These are phyloP conservation scores for Miniopterus natalensis DNA, from an alignment of 2,113 vertebrate species.

Conservation along the genomic window DNA sequence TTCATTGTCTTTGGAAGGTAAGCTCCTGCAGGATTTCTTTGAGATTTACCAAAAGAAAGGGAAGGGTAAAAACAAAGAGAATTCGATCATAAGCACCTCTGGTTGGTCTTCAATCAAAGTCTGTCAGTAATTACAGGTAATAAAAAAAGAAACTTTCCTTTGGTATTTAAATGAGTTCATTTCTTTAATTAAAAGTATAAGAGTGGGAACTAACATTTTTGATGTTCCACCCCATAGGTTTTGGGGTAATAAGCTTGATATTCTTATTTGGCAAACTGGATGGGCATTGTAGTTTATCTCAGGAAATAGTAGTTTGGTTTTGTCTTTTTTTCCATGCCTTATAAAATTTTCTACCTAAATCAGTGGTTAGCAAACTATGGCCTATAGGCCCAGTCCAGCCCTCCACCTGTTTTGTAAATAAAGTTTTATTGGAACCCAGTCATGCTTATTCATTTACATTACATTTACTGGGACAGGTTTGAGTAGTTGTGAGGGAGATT, in stretches of 20 bases:
- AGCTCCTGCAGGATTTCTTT: neutral
- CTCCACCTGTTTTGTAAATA: neutral
- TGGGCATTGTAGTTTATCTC: conserved; percentile 63
- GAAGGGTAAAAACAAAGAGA: conserved; percentile 19
- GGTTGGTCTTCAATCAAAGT: neutral
- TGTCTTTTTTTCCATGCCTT: neutral
- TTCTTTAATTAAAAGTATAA: neutral
- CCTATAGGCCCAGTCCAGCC: neutral
- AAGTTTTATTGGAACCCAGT: neutral
- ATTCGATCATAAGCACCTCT: neutral
- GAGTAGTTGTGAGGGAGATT: neutral
- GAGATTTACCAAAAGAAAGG: conserved; percentile 45
- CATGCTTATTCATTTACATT: neutral
- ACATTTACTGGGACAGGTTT: neutral
- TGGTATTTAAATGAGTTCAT: conserved; percentile 33
- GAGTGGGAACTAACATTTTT: conserved; percentile 19
- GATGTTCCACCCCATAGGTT: neutral
- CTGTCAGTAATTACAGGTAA: neutral
- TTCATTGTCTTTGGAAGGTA: neutral
- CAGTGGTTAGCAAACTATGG: neutral
- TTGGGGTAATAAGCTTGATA: conserved; percentile 31
- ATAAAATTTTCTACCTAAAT: conserved; percentile 31
- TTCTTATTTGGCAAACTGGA: conserved; percentile 18
- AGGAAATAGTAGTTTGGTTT: conserved; percentile 37
- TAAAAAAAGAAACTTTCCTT: neutral